Evolutionary conservation across 1,140 invertebrate genomes (phyloP).

Genomic region (Halictus rubicundus): DNA sequence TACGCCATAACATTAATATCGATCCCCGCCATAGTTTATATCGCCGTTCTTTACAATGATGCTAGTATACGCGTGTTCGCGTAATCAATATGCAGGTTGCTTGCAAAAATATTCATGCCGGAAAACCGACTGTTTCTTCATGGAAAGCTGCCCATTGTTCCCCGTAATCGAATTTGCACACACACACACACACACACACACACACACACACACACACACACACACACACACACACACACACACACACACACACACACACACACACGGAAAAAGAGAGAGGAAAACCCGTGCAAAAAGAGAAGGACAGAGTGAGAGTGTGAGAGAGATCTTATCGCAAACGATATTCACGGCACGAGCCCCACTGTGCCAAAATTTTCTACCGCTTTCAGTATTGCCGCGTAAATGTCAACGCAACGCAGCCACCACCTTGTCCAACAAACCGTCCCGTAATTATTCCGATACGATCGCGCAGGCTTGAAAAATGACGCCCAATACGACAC

Average conservation of each 20-base stretch:
- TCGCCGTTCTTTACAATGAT: slow-evolving; percentile 28
- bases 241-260: too few species aligned
- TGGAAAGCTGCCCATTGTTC: slow-evolving; percentile 52
- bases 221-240: too few species aligned
- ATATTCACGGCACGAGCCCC: slow-evolving; percentile 12
- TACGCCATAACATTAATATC: slow-evolving; percentile 30
- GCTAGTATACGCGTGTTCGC: slow-evolving; percentile 12
- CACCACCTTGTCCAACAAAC: slow-evolving; percentile 34
- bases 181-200: not conserved
- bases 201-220: too few species aligned
- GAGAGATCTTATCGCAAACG: slow-evolving; percentile 30
- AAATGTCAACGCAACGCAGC: slow-evolving; percentile 20
- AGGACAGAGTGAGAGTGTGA: too few species aligned
- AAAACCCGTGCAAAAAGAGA: too few species aligned
- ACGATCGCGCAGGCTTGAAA: slow-evolving; percentile 21
- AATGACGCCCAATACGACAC: not conserved
- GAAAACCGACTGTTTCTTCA: slow-evolving; percentile 44
- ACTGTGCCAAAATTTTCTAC: slow-evolving; percentile 35
- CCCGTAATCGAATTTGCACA: slow-evolving; percentile 34
- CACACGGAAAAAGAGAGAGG: too few species aligned
- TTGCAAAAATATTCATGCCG: slow-evolving; percentile 46
- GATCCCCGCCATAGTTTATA: slow-evolving; percentile 24
- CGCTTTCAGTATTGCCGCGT: not conserved
- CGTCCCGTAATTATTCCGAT: slow-evolving; percentile 35
- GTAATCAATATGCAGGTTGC: slow-evolving; percentile 45